Percentiles rank a stretch among this genome's conserved stretches.
These are phyloP conservation scores for Arbacia lixula DNA, from an alignment of 53 echinoderm and acorn worm species.

Conservation along the genomic window DNA sequence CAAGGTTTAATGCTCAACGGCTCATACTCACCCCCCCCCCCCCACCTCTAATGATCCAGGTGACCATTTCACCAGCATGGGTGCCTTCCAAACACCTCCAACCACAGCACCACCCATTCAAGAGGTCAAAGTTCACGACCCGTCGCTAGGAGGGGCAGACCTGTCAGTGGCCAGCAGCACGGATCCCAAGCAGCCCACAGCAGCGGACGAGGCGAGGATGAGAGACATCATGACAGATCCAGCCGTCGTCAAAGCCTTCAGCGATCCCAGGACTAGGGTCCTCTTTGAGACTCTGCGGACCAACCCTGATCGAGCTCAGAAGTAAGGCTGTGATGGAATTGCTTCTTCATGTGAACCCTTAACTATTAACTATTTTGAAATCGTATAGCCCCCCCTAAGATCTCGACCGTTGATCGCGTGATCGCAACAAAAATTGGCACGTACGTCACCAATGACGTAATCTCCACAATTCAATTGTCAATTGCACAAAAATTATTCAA, in stretches of 20 bases:
- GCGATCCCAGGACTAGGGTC: constrained; percentile 65
- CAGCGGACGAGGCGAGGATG: constrained; percentile 84
- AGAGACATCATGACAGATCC: constrained; percentile 83
- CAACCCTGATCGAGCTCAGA: constrained; percentile 81
- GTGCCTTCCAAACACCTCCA: constrained; percentile 3
- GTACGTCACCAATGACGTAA: too few relatives aligned
- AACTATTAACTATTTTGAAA: too few relatives aligned
- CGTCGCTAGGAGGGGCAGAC: constrained; percentile 51
- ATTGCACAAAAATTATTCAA: too few relatives aligned
- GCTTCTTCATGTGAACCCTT: too few relatives aligned
- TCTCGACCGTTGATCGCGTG: too few relatives aligned
- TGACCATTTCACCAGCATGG: constrained; percentile 67
- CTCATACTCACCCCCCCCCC: too few relatives aligned
- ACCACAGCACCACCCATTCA: constrained; percentile 1
- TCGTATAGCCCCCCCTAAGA: too few relatives aligned
- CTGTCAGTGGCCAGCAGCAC: constrained; percentile 82
- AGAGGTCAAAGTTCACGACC: constrained; percentile 55
- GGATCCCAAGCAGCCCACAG: constrained; percentile 78
- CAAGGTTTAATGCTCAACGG: too few relatives aligned
- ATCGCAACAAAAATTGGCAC: too few relatives aligned
- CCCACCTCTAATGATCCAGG: too few relatives aligned
- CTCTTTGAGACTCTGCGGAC: constrained; percentile 73
- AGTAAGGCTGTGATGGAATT: too few relatives aligned
- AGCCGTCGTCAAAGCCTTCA: constrained; percentile 67
- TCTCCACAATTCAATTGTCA: too few relatives aligned